Percentiles rank a stretch among this genome's conserved stretches.
Conservation (phyloP, 1,140 invertebrate genomes). For the Drosophila rufa region DNA sequence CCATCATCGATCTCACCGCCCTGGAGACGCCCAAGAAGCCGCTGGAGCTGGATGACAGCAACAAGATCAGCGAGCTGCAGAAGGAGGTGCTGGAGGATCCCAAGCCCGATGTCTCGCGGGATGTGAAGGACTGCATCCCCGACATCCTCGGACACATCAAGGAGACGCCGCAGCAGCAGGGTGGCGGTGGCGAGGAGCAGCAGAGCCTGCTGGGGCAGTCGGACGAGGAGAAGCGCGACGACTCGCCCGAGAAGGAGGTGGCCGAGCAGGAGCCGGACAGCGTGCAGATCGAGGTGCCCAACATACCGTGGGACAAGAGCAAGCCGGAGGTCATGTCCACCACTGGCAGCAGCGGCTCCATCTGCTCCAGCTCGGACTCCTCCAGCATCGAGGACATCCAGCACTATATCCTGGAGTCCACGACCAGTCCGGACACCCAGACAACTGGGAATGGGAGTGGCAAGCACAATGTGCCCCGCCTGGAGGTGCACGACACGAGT, state of each 20-base stretch:
- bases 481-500: constrained; percentile 89
- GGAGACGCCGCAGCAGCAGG: constrained; percentile 37
- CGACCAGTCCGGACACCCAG: constrained; percentile 84
- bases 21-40: constrained; percentile 63
- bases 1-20: constrained; percentile 75
- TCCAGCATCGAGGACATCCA: constrained; percentile 85
- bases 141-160: constrained; percentile 81
- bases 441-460: constrained; percentile 50
- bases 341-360: constrained; percentile 69
- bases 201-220: constrained; percentile 62
- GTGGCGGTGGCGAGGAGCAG: constrained; percentile 56
- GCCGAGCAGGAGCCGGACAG: constrained; percentile 84
- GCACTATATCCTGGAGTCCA: constrained; percentile 84
- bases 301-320: constrained; percentile 87
- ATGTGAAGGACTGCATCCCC: constrained; percentile 78
- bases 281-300: constrained; percentile 86
- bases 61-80: constrained; percentile 74
- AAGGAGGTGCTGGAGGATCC: constrained; percentile 23
- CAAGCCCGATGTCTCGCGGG: constrained; percentile 78
- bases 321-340: constrained; percentile 73
- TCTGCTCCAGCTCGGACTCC: constrained; percentile 70
- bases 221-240: constrained; percentile 82
- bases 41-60: constrained; percentile 61
- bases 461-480: constrained; percentile 86
- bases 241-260: constrained; percentile 86